A percentile compares a stretch with the other conserved stretches of the same genome.
Evolutionary conservation across 2,797 vertebrate genomes (phyloP).

Genomic region (Apodemus agrarius): DNA sequence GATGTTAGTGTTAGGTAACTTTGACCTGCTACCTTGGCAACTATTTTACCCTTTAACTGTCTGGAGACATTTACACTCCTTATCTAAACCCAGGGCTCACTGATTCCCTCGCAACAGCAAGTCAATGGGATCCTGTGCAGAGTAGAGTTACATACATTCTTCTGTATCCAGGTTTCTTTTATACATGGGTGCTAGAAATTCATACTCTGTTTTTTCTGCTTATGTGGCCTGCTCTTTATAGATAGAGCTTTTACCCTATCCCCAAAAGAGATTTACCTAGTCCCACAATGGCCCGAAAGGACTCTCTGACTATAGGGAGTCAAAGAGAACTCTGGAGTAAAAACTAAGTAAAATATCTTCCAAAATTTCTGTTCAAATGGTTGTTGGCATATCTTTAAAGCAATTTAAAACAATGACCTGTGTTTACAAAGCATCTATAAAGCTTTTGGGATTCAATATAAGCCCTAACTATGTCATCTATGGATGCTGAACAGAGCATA

Average conservation of each 20-base stretch:
- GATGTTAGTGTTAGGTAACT: background rate
- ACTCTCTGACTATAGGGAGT: background rate
- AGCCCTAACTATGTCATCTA: background rate
- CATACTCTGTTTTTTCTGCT: background rate
- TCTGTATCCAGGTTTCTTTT: background rate
- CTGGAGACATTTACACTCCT: background rate
- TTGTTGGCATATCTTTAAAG: constrained; percentile 45
- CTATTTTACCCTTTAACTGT: background rate
- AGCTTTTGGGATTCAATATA: background rate
- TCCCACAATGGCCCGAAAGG: background rate
- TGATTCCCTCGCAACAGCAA: background rate
- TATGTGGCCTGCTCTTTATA: background rate
- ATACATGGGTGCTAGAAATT: background rate
- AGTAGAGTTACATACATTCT: too few species aligned
- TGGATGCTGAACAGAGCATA: fast-evolving
- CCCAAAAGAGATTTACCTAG: background rate
- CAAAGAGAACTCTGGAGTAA: background rate
- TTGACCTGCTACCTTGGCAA: too few species aligned
- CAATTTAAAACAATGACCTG: background rate
- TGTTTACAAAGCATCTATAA: background rate
- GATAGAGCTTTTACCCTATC: background rate
- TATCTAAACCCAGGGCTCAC: background rate
- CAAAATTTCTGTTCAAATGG: background rate
- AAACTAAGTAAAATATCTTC: background rate
- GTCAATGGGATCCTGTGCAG: too few species aligned